Percentiles rank a stretch among this genome's conserved stretches.
Evolutionary conservation across 2,113 vertebrate genomes (phyloP).

Genomic region (Uropsilus gracilis): DNA sequence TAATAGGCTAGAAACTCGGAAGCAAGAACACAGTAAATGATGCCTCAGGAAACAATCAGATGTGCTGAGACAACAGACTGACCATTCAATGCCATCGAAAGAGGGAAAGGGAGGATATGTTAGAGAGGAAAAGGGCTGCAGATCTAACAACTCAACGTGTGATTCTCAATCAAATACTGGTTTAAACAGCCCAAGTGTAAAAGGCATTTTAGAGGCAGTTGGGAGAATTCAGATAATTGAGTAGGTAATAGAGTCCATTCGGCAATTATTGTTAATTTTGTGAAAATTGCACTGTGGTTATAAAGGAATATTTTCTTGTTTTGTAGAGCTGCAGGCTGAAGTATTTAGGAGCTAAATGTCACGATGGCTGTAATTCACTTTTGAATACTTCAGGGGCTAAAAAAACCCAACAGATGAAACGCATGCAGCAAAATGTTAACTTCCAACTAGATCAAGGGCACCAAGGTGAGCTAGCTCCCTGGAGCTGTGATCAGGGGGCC

Average conservation of each 20-base stretch:
- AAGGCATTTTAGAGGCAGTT: neutral
- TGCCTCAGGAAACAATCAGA: neutral
- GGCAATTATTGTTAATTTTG: neutral
- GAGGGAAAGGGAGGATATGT: too few relatives aligned
- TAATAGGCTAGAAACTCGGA: neutral
- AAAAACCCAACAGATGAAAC: neutral
- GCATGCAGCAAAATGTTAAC: neutral
- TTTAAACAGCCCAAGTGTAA: neutral
- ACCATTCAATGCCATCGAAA: neutral
- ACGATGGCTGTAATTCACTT: neutral
- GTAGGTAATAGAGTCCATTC: neutral
- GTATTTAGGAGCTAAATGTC: neutral
- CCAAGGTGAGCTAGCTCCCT: neutral
- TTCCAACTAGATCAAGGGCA: neutral
- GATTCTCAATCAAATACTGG: neutral
- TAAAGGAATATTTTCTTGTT: neutral
- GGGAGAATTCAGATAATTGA: neutral
- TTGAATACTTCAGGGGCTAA: neutral
- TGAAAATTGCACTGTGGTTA: neutral
- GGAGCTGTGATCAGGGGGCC: accelerated
- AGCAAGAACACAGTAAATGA: neutral
- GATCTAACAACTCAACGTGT: neutral
- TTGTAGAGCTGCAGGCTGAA: neutral
- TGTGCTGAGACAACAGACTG: neutral
- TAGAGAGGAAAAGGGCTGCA: neutral